These are phyloP conservation scores for Dromiciops gliroides DNA, from an alignment of 2,113 vertebrate species.

Conservation along the genomic window DNA sequence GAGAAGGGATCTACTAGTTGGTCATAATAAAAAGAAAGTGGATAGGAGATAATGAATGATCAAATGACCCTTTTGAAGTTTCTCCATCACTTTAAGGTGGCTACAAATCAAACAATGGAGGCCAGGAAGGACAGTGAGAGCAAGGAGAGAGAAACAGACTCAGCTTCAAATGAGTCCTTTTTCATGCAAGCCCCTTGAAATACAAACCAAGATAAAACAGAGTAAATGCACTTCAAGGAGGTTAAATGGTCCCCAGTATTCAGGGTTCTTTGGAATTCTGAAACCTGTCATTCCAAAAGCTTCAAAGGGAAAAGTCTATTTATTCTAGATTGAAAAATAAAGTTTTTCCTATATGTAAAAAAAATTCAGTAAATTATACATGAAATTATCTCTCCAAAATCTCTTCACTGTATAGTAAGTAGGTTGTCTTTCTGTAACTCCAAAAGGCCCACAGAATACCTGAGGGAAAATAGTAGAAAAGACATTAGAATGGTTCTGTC, in stretches of 20 bases:
- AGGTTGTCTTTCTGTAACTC: constrained; percentile 16
- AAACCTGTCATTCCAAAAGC: background rate
- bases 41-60: constrained; percentile 13
- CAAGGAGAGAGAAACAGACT: constrained; percentile 20
- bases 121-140: background rate
- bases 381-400: constrained; percentile 20
- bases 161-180: constrained; percentile 44
- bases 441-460: background rate
- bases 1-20: constrained; percentile 22
- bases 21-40: background rate
- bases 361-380: background rate
- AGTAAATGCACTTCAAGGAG: constrained; percentile 20
- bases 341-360: background rate
- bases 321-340: constrained; percentile 8
- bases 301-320: constrained; percentile 3
- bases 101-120: constrained; percentile 26
- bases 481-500: background rate
- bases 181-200: constrained; percentile 63
- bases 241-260: background rate
- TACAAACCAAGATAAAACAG: constrained; percentile 40
- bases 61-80: constrained; percentile 37
- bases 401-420: constrained; percentile 6
- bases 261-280: background rate
- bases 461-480: constrained; percentile 15
- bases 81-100: constrained; percentile 21